Evolutionary conservation across 92 coral and sea anemone genomes (phyloP).

Genomic region (Pocillopora grandis): DNA sequence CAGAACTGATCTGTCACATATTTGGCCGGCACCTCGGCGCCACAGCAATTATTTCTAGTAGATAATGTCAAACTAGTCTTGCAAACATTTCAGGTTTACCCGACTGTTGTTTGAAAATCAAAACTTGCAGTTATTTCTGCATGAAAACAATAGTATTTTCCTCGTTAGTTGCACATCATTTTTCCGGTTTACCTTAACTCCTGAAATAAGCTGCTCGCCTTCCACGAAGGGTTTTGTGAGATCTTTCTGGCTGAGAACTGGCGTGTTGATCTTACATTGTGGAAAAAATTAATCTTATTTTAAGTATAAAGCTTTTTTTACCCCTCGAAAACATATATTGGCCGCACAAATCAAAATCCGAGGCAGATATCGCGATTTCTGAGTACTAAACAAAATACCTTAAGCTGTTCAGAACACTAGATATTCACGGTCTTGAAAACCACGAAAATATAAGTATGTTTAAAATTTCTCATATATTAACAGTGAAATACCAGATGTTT

Average conservation of each 20-base stretch:
- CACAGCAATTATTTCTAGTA: constrained; percentile 36
- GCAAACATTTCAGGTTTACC: constrained; percentile 14
- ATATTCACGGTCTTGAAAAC: too few relatives aligned
- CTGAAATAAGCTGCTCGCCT: not conserved
- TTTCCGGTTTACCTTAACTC: not conserved
- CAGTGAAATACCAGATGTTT: too few relatives aligned
- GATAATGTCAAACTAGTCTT: constrained; percentile 23
- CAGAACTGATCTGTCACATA: constrained; percentile 41
- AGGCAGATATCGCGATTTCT: constrained; percentile 10
- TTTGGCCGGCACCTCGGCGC: constrained; percentile 55
- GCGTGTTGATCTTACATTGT: not conserved
- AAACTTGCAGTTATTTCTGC: constrained; percentile 22
- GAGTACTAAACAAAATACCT: too few relatives aligned
- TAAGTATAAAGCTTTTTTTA: not conserved
- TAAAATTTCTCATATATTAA: too few relatives aligned
- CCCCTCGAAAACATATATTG: not conserved
- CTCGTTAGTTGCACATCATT: not conserved
- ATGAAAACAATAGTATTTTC: not conserved
- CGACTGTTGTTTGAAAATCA: constrained; percentile 17
- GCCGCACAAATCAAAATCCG: not conserved
- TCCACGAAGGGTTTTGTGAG: not conserved
- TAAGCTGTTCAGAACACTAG: too few relatives aligned
- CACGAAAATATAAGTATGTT: too few relatives aligned
- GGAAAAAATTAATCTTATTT: not conserved
- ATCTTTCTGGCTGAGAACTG: not conserved